Evolutionary conservation across 2,888 invertebrate species (phyloP), one percentile per base, ranked within the genome.

Genomic region (Choreutis nemorana): DNA sequence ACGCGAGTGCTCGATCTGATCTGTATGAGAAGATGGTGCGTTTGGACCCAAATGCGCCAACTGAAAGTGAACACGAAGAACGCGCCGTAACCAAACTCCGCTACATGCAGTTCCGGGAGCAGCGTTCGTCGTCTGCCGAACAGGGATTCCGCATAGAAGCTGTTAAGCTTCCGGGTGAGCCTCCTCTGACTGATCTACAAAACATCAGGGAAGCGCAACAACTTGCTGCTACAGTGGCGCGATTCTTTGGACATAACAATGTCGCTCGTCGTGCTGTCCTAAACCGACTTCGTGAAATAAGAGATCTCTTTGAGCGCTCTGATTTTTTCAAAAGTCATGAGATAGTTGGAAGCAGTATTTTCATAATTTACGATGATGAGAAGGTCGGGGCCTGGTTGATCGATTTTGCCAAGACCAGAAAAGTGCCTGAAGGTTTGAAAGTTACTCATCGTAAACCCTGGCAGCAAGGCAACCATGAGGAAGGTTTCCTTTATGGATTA

Each of bases 81-180:
- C 83, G 87, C 48, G 93, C 96, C 8, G 90, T 98, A 24, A 97
- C 97, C 6, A 98, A 98, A 75, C 81, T 97, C 44, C 86, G 97
- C 21, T 98, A 98, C 71, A 97, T 97, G 97, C 87, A 93, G 55
- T 96, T 95, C 73, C 83, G 97, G 31, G 97, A 98, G 70, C 84
- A 91, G 41, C 90, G 93, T 58, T 96, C 96, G 35, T 96, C 96
- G 2, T 92, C 96, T 0, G 91, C 94, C 37, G 85, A 89, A 34
- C 89, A 94, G 50, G 97, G 97, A 3, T 98, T 98, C 66, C 83
- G 98, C 44, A 94, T 98, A 48, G 98, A 98, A 71, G 98, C 96
- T 2, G 87, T 97, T 61, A 94, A 95, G 65, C 82, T 92, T 48
- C 86, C 90, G 8, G 90, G 93, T 12, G 83, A 87, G 36, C 84